Conservation (phyloP, 2,797 vertebrate species). For the Schizopygopsis malacanthus region DNA sequence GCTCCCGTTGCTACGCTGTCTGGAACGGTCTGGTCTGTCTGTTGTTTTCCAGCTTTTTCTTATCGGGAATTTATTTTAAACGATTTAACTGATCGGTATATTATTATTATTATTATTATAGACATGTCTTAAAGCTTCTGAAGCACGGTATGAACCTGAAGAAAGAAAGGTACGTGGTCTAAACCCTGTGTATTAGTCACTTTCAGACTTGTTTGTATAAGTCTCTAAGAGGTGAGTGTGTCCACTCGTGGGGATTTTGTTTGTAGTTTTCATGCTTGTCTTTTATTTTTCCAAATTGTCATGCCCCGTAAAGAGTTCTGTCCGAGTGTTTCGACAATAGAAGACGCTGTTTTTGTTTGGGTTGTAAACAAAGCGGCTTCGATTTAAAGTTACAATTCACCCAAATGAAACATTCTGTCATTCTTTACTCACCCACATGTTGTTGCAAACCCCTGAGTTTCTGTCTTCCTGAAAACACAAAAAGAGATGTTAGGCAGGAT, state of each 20-base stretch:
- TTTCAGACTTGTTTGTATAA: constrained; percentile 46
- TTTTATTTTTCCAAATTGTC: background rate
- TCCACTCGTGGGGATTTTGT: constrained; percentile 19
- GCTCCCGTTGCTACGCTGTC: constrained; percentile 1
- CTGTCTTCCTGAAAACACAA: background rate
- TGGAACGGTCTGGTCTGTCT: background rate
- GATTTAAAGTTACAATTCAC: constrained; percentile 1
- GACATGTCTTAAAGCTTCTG: background rate
- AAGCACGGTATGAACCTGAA: background rate
- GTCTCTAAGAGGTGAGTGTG: constrained; percentile 3
- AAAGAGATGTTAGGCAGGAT: background rate
- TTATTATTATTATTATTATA: background rate
- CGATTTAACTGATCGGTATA: background rate
- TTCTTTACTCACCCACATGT: background rate
- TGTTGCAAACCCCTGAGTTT: background rate
- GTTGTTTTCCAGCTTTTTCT: background rate
- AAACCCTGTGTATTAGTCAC: background rate
- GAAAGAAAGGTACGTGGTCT: background rate
- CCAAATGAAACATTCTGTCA: background rate
- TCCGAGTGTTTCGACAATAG: background rate
- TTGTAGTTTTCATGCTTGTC: background rate
- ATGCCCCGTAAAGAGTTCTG: background rate
- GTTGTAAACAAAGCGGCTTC: constrained; percentile 25
- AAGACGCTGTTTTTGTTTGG: background rate
- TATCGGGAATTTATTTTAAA: background rate